Percentiles rank a stretch among this genome's conserved stretches.
Conservation (phyloP, 2,113 vertebrate species). For the Piliocolobus tephrosceles region DNA sequence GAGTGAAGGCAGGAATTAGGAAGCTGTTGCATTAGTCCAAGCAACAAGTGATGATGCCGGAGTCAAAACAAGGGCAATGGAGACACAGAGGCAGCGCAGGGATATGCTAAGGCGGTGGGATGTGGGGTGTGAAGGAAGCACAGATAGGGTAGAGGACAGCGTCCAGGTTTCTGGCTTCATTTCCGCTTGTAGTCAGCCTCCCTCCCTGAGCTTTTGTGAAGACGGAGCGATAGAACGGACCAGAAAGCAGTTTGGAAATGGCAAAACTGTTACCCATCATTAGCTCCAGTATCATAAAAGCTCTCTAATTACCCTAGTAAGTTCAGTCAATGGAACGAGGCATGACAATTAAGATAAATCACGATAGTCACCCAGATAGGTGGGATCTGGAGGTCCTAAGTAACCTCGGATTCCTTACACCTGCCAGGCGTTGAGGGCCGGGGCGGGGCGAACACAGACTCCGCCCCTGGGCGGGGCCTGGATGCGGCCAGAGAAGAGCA, state of each 20-base stretch:
- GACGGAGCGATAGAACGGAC: not conserved
- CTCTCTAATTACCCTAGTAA: not conserved
- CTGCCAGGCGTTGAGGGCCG: fast-evolving
- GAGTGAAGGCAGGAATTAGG: not conserved
- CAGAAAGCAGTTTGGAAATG: not conserved
- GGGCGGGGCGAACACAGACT: not conserved
- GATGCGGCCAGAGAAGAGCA: not conserved
- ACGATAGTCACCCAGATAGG: not conserved
- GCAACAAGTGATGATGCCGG: not conserved
- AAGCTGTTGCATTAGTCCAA: not conserved
- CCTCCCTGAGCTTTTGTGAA: not conserved
- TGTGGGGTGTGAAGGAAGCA: not conserved
- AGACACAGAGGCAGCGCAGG: not conserved
- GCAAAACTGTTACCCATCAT: not conserved
- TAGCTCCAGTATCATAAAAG: not conserved
- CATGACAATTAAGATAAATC: not conserved
- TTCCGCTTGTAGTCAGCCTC: not conserved
- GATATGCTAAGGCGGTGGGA: not conserved
- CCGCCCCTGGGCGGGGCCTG: conserved; percentile 52
- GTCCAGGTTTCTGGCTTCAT: not conserved
- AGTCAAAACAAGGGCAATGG: not conserved
- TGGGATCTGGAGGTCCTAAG: not conserved
- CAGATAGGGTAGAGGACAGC: not conserved
- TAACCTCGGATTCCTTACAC: not conserved
- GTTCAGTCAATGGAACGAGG: not conserved